A percentile compares a stretch with the other conserved stretches of the same genome.
Evolutionary conservation across 2,797 vertebrate genomes (phyloP).

Genomic region (Cossypha niveicapilla): DNA sequence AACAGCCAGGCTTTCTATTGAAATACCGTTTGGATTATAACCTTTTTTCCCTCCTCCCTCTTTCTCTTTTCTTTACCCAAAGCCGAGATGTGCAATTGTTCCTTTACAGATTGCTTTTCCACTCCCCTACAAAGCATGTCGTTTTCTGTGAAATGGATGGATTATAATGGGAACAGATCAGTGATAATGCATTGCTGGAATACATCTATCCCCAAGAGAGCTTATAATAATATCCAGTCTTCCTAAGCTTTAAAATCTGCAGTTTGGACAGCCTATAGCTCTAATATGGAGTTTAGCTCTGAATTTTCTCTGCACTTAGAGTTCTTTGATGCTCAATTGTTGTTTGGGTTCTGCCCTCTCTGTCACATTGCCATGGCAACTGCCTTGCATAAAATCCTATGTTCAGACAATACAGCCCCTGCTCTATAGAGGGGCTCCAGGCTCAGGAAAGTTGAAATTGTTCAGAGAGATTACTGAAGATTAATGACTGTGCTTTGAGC

Average conservation of each 20-base stretch:
- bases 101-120: constrained; percentile 39
- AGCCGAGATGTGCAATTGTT: constrained; percentile 1
- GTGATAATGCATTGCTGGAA: constrained; percentile 54
- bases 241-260: constrained; percentile 33
- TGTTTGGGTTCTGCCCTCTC: constrained; percentile 28
- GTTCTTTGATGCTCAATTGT: constrained; percentile 37
- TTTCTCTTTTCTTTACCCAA: constrained; percentile 8
- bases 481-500: constrained; percentile 41
- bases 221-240: constrained; percentile 41
- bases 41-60: neutral
- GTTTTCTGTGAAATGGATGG: constrained; percentile 34
- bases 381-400: constrained; percentile 20
- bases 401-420: neutral
- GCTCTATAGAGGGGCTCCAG: neutral
- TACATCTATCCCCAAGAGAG: constrained; percentile 11
- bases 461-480: constrained; percentile 54
- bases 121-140: neutral
- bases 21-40: constrained; percentile 49
- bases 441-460: constrained; percentile 44
- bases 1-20: constrained; percentile 1
- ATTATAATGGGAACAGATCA: constrained; percentile 48
- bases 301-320: constrained; percentile 15
- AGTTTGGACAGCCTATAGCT: constrained; percentile 17
- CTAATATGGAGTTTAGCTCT: neutral
- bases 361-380: constrained; percentile 25